These are phyloP conservation scores for Graphium colonna DNA, from an alignment of 2,888 invertebrate species.

Conservation along the genomic window DNA sequence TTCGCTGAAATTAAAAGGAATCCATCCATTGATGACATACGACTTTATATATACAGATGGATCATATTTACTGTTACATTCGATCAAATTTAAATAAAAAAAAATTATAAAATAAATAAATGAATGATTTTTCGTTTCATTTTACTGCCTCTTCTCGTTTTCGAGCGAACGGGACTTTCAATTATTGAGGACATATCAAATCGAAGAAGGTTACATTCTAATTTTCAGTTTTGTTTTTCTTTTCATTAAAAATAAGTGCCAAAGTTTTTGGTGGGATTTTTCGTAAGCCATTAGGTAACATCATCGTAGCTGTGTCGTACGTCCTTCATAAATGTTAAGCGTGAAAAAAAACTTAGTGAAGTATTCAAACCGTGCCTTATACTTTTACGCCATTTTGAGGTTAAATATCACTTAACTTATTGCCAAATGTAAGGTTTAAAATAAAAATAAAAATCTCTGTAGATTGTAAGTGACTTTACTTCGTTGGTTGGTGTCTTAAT, in stretches of 20 bases:
- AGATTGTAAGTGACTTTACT: slow-evolving; percentile 16
- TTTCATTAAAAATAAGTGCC: slow-evolving; percentile 24
- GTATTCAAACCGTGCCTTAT: slow-evolving; percentile 76
- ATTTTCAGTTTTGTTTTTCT: slow-evolving; percentile 20
- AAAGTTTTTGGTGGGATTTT: slow-evolving; percentile 30
- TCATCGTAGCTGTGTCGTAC: slow-evolving; percentile 57
- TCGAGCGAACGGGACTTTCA: slow-evolving; percentile 35
- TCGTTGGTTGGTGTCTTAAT: slow-evolving; percentile 1
- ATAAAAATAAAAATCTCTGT: slow-evolving; percentile 44
- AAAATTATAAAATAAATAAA: slow-evolving; percentile 36
- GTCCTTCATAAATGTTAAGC: slow-evolving; percentile 58
- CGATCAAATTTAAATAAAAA: slow-evolving; percentile 69
- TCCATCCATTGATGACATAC: slow-evolving; percentile 74
- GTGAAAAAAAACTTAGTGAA: slow-evolving; percentile 56
- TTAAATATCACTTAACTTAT: slow-evolving; percentile 68
- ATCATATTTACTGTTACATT: slow-evolving; percentile 70
- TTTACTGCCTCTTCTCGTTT: slow-evolving; percentile 46
- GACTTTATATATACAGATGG: slow-evolving; percentile 67
- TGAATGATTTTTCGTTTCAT: slow-evolving; percentile 57
- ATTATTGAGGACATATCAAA: slow-evolving; percentile 67
- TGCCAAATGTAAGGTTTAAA: slow-evolving; percentile 52
- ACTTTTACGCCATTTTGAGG: slow-evolving; percentile 75
- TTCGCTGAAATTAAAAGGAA: slow-evolving; percentile 41
- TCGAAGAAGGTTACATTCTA: slow-evolving; percentile 29
- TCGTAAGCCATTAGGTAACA: slow-evolving; percentile 33